These are phyloP conservation scores for Strigops habroptila DNA, from an alignment of 2,113 vertebrate species.

Conservation along the genomic window DNA sequence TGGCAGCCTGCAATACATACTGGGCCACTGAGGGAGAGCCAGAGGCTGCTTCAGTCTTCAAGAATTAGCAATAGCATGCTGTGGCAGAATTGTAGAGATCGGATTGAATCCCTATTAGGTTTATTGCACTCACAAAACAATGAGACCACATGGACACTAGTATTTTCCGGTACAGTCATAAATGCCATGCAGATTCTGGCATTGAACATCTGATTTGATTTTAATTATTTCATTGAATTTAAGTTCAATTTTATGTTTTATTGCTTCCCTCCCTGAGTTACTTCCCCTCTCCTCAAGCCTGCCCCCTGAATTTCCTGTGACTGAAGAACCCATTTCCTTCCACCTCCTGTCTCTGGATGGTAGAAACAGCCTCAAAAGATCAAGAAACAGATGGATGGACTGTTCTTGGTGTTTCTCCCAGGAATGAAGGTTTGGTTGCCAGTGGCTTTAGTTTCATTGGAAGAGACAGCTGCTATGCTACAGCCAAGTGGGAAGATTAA, in stretches of 20 bases:
- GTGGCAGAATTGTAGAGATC: slow-evolving; percentile 2
- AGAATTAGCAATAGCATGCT: slow-evolving; percentile 31
- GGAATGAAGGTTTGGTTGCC: slow-evolving; percentile 33
- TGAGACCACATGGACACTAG: not conserved
- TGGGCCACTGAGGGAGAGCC: not conserved
- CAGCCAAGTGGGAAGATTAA: slow-evolving; percentile 30
- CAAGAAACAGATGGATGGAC: not conserved
- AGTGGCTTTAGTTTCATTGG: slow-evolving; percentile 23
- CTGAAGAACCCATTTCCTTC: not conserved
- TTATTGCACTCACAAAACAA: not conserved
- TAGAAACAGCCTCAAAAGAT: slow-evolving; percentile 1
- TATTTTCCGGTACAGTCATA: not conserved
- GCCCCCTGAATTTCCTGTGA: not conserved
- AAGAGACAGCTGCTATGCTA: not conserved
- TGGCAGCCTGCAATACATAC: not conserved
- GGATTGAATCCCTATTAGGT: not conserved
- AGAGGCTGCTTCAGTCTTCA: slow-evolving; percentile 12
- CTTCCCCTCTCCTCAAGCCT: not conserved
- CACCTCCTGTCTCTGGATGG: not conserved
- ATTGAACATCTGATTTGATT: not conserved
- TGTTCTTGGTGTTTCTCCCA: slow-evolving; percentile 30
- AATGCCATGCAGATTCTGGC: not conserved
- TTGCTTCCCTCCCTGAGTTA: not conserved
- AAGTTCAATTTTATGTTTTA: not conserved
- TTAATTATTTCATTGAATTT: not conserved